These are phyloP conservation scores for Torymus tubicola DNA, from an alignment of 2,888 invertebrate genomes.

Conservation along the genomic window DNA sequence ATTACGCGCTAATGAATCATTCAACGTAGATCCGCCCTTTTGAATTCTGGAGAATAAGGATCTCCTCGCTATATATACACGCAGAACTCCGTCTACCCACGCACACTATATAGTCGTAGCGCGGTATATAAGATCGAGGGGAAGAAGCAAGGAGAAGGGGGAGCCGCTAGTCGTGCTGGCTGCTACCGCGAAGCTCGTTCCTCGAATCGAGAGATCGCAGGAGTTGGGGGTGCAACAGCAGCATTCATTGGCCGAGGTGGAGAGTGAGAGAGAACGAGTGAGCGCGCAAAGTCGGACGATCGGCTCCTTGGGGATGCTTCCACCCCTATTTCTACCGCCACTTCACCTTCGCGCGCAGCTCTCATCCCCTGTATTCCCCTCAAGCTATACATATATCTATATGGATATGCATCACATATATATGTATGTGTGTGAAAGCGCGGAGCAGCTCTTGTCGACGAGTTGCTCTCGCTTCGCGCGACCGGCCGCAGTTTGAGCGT, in stretches of 20 bases:
- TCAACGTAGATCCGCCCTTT: slow-evolving; percentile 7
- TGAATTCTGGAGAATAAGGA: slow-evolving; percentile 33
- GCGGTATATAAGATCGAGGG: slow-evolving; percentile 28
- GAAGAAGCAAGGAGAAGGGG: background rate
- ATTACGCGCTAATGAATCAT: slow-evolving; percentile 58
- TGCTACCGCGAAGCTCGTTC: slow-evolving; percentile 24
- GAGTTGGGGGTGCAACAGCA: slow-evolving; percentile 55
- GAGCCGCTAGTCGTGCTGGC: slow-evolving; percentile 41
- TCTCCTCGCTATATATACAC: too few species aligned
- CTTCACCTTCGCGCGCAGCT: slow-evolving; percentile 5
- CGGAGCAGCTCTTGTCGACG: too few species aligned
- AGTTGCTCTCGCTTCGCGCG: too few species aligned
- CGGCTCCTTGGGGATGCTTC: slow-evolving; percentile 75
- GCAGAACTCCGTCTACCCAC: too few species aligned
- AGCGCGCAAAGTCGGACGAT: slow-evolving; percentile 70
- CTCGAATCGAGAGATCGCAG: slow-evolving; percentile 66
- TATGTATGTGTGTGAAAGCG: too few species aligned
- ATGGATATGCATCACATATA: too few species aligned
- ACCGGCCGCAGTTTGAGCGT: too few species aligned
- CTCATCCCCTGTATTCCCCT: too few species aligned
- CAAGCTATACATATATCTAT: too few species aligned
- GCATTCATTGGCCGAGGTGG: slow-evolving; percentile 66
- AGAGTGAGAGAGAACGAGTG: slow-evolving; percentile 59
- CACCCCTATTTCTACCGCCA: slow-evolving; percentile 72
- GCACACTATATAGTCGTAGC: background rate